Conservation (phyloP, 2,113 vertebrate genomes). For the Zosterops borbonicus region DNA sequence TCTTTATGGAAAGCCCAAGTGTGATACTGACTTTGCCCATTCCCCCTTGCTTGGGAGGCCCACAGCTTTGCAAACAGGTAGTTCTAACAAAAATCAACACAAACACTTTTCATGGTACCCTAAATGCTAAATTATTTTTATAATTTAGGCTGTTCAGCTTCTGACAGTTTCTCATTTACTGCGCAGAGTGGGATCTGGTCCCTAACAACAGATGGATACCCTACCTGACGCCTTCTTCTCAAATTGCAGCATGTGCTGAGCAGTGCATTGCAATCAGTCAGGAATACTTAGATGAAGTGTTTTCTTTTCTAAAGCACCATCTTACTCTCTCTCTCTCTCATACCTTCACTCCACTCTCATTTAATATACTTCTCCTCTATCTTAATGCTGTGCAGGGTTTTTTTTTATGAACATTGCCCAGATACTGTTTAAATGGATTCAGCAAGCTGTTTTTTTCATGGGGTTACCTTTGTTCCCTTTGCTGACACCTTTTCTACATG, state of each 20-base stretch:
- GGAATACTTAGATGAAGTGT: not conserved
- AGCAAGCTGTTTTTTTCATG: not conserved
- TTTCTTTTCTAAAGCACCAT: not conserved
- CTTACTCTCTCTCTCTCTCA: not conserved
- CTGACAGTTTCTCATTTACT: not conserved
- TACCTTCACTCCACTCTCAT: not conserved
- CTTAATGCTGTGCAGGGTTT: not conserved
- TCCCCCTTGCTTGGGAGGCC: not conserved
- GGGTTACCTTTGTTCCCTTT: not conserved
- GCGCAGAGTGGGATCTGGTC: not conserved
- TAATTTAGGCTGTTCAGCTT: not conserved
- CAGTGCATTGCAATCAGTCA: not conserved
- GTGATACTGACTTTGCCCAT: not conserved
- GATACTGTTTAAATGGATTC: constrained; percentile 20
- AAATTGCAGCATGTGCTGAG: not conserved
- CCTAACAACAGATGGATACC: not conserved
- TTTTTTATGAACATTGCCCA: not conserved
- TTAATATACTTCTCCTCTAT: not conserved
- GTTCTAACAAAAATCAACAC: not conserved
- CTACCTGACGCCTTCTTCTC: not conserved
- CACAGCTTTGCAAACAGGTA: not conserved
- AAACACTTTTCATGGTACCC: not conserved
- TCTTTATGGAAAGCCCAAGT: not conserved
- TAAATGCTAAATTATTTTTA: not conserved
- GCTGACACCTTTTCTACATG: not conserved